Evolutionary conservation across 2,113 vertebrate genomes (phyloP).

Genomic region (Stigmatopora nigra): DNA sequence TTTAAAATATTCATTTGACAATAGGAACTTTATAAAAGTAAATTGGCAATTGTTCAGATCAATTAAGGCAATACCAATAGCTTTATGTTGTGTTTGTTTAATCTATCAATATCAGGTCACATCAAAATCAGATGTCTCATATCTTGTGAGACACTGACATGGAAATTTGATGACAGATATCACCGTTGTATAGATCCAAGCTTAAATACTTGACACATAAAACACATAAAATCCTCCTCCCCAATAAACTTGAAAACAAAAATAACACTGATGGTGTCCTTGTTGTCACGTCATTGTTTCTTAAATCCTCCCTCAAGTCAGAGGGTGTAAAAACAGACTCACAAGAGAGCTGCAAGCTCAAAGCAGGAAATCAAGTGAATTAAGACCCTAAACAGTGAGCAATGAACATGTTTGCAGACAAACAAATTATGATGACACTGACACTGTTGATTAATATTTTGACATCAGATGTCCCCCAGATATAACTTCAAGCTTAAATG

Average conservation of each 20-base stretch:
- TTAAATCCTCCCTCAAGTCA: slow-evolving; percentile 18
- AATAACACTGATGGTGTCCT: slow-evolving; percentile 3
- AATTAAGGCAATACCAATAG: not conserved
- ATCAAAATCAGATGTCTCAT: too few relatives aligned
- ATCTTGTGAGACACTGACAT: too few relatives aligned
- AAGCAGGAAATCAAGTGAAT: not conserved
- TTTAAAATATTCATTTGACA: not conserved
- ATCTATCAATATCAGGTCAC: not conserved
- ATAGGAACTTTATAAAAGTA: not conserved
- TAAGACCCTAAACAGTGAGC: not conserved
- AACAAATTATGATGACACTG: not conserved
- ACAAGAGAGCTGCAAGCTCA: not conserved
- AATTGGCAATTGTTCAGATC: not conserved
- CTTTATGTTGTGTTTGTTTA: not conserved
- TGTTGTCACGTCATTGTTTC: not conserved
- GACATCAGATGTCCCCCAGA: not conserved
- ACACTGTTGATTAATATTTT: not conserved
- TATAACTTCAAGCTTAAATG: not conserved
- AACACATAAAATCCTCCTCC: slow-evolving; percentile 4
- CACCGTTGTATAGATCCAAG: not conserved
- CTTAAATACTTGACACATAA: not conserved
- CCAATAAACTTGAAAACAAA: not conserved
- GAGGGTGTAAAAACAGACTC: slow-evolving; percentile 12
- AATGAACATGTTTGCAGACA: slow-evolving; percentile 2
- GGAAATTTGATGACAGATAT: not conserved